Evolutionary conservation across 2,797 vertebrate genomes (phyloP), one percentile per base, ranked within the genome.

Genomic region (Alca torda): DNA sequence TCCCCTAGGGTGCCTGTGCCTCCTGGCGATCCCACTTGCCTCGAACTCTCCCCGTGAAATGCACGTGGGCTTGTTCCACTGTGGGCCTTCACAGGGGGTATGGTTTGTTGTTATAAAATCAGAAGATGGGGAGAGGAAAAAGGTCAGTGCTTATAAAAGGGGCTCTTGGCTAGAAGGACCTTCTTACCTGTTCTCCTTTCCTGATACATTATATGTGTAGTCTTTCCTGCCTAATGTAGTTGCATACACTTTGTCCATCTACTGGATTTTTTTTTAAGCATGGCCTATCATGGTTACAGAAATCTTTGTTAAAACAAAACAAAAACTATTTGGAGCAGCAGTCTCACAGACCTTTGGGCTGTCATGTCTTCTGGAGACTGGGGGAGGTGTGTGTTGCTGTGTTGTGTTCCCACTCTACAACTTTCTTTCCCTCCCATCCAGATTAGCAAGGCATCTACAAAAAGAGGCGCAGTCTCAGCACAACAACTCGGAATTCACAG

Each of bases 391-490:
- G 51, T 73, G 54, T 73, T 61, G 82, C 67, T 85, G n/a, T 83
- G 33, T 23, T 74, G 26, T 83, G 30, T 87, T 93, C 56, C 88
- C 35, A 68, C 35, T 92, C 35, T 33, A 59, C 46, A 59, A 7
- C 95, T 77, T 91, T 95, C 61, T 95, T 85, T 72, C 43, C 43
- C 23, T 21, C 61, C 73, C 10, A n/a, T 98, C 82, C 96, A 99
- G 99, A 98, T 98, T 99, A 83, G 99, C 99, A 51, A 98, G 99
- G 96, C 99, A 99, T 69, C 98, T 99, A 91, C 99, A 99, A 89
- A 99, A 99, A 97, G 99, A 99, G 96, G 99, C 99, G 3, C 99
- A 99, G 97, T 98, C 99, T 79, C 98, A 98, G 79, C 97, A 99
- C 87, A 99, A 99, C 94, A 98, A 98, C 54, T 98, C 98, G 1